A percentile compares a stretch with the other conserved stretches of the same genome.
Conservation (phyloP, 1,140 invertebrate genomes). For the Oncopodura yosiiana region DNA sequence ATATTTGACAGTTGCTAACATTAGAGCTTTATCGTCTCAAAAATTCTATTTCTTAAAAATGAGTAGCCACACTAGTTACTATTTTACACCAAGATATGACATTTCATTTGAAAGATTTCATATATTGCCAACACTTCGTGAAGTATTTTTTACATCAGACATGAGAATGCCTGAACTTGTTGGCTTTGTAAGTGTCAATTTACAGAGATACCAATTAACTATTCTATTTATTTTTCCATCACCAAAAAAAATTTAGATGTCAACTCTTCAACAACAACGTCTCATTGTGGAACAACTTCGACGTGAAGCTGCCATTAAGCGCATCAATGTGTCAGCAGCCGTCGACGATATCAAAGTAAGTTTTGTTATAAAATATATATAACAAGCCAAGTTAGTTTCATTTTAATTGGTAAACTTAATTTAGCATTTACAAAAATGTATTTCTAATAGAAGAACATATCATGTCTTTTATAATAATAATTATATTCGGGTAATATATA, state of each 20-base stretch:
- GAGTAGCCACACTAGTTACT: too few species aligned
- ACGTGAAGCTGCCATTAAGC: conserved; percentile 77
- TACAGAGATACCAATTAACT: background rate
- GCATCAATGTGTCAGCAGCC: conserved; percentile 76
- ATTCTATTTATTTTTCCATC: background rate
- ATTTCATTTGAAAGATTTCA: conserved; percentile 5
- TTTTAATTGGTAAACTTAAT: background rate
- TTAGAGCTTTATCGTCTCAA: too few species aligned
- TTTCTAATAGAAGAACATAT: conserved; percentile 1
- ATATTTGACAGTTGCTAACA: too few species aligned
- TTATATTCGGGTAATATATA: background rate
- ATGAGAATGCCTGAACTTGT: conserved; percentile 23
- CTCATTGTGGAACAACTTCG: conserved; percentile 78
- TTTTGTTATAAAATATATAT: conserved; percentile 5
- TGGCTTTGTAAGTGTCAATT: conserved; percentile 23
- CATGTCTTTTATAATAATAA: background rate
- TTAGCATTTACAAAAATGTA: background rate
- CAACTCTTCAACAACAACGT: conserved; percentile 33
- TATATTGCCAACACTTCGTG: conserved; percentile 13
- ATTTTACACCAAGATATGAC: too few species aligned
- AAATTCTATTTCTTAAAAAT: too few species aligned
- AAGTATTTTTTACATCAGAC: conserved; percentile 27
- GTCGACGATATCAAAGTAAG: conserved; percentile 75
- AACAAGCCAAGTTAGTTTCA: background rate
- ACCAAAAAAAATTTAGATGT: conserved; percentile 35